Evolutionary conservation across 2,888 invertebrate genomes (phyloP).

Genomic region (Dysmachus trigonus): DNA sequence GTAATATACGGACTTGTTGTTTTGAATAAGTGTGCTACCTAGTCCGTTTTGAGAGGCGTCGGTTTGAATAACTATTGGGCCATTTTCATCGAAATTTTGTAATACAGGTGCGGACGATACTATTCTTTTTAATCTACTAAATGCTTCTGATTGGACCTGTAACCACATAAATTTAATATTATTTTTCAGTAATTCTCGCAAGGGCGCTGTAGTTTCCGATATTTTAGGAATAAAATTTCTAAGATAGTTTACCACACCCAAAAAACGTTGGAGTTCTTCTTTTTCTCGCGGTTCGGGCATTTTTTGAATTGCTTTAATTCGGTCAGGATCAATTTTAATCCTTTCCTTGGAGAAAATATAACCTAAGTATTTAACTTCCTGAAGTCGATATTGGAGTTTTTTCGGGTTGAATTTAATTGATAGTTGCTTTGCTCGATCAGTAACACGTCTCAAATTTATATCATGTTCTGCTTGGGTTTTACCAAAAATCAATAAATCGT

Average conservation of each 20-base stretch:
- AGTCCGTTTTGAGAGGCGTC: not conserved
- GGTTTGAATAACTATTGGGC: not conserved
- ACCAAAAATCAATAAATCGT: conserved; percentile 24
- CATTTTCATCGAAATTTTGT: not conserved
- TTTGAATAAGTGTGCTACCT: not conserved
- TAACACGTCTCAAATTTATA: not conserved
- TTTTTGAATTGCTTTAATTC: conserved; percentile 7
- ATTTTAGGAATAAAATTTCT: conserved; percentile 30
- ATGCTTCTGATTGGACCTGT: not conserved
- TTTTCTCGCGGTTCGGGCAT: conserved; percentile 12
- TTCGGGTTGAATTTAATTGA: conserved; percentile 41
- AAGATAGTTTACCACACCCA: conserved; percentile 44
- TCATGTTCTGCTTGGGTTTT: not conserved
- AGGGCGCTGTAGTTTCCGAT: not conserved
- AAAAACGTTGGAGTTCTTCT: conserved; percentile 36
- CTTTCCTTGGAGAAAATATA: conserved; percentile 28
- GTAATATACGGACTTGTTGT: not conserved
- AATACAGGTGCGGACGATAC: not conserved
- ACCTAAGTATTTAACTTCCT: conserved; percentile 34
- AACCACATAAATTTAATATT: not conserved
- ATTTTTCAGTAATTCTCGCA: conserved; percentile 38
- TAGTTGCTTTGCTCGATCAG: not conserved
- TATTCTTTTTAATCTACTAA: not conserved
- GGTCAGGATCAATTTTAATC: conserved; percentile 12
- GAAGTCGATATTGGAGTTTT: not conserved